Percentiles rank a stretch among this genome's conserved stretches.
These are phyloP conservation scores for Mimumesa dahlbomi DNA, from an alignment of 2,888 invertebrate genomes.

Conservation along the genomic window DNA sequence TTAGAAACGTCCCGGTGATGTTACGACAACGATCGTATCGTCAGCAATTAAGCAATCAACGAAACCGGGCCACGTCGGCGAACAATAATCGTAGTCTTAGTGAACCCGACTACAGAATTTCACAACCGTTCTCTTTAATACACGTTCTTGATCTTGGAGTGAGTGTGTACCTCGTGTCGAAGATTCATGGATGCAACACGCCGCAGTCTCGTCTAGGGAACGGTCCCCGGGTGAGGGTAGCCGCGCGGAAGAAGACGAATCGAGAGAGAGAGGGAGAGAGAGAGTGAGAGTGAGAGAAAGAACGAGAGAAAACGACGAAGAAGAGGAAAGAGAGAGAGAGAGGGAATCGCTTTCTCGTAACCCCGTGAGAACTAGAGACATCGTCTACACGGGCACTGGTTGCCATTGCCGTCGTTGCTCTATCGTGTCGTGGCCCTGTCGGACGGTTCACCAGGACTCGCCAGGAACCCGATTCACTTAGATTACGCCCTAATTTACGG, in stretches of 20 bases:
- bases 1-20: too few species aligned
- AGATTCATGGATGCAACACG: conserved; percentile 27
- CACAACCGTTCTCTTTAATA: not conserved
- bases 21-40: too few species aligned
- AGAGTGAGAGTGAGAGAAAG: conserved; percentile 51
- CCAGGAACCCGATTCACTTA: too few species aligned
- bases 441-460: too few species aligned
- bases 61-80: too few species aligned
- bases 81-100: too few species aligned
- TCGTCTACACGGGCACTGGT: conserved; percentile 50
- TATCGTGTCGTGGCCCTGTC: conserved; percentile 38
- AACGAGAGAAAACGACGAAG: conserved; percentile 31
- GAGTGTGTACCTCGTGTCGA: conserved; percentile 17
- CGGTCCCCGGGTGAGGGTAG: conserved; percentile 16
- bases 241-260: too few species aligned
- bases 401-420: conserved; percentile 44
- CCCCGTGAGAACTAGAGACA: conserved; percentile 77
- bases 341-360: conserved; percentile 76
- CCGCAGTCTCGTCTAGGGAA: conserved; percentile 17
- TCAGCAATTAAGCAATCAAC: too few species aligned
- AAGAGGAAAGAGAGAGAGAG: conserved; percentile 47
- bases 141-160: conserved; percentile 25
- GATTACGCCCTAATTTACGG: too few species aligned
- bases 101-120: not conserved
- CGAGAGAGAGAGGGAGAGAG: too few species aligned